phyloP scores from a whole-genome alignment of 2,888 invertebrate species.

The Tetragonula carbonaria region DNA sequence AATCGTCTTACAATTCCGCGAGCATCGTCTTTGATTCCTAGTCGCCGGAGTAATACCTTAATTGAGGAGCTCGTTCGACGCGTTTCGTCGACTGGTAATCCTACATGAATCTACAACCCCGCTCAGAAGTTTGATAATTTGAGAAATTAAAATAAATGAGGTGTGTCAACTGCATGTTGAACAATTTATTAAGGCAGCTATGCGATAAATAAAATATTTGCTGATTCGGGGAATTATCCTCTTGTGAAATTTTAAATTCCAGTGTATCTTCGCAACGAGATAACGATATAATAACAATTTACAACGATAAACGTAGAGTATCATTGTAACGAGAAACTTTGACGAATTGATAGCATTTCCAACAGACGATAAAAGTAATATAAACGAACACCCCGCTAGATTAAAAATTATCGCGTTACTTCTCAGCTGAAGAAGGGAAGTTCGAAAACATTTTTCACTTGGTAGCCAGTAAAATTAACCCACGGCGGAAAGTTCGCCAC shows the following conservation, averaged over 20 bases:
- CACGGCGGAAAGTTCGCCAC: conserved; percentile 2
- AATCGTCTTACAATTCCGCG: conserved; percentile 22
- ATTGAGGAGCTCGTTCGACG: conserved; percentile 28
- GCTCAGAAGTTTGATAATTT: too few relatives aligned
- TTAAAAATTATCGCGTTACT: too few relatives aligned
- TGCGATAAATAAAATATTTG: too few relatives aligned
- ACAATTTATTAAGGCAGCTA: too few relatives aligned
- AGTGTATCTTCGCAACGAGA: too few relatives aligned
- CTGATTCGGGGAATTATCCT: too few relatives aligned
- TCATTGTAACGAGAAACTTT: not conserved
- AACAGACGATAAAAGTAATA: not conserved
- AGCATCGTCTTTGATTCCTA: conserved; percentile 8
- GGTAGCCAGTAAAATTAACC: conserved; percentile 22
- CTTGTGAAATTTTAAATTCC: too few relatives aligned
- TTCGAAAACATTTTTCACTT: not conserved
- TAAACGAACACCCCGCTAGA: not conserved
- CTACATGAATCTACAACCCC: too few relatives aligned
- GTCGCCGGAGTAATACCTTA: conserved; percentile 39
- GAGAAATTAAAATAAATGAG: too few relatives aligned
- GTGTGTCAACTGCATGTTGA: too few relatives aligned
- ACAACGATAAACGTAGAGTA: not conserved
- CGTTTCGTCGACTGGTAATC: not conserved
- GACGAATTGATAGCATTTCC: too few relatives aligned
- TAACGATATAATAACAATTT: not conserved
- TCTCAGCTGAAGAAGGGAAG: not conserved